Evolutionary conservation across 2,113 vertebrate genomes (phyloP), one percentile per base, ranked within the genome.

Genomic region (Hippoglossus stenolepis): DNA sequence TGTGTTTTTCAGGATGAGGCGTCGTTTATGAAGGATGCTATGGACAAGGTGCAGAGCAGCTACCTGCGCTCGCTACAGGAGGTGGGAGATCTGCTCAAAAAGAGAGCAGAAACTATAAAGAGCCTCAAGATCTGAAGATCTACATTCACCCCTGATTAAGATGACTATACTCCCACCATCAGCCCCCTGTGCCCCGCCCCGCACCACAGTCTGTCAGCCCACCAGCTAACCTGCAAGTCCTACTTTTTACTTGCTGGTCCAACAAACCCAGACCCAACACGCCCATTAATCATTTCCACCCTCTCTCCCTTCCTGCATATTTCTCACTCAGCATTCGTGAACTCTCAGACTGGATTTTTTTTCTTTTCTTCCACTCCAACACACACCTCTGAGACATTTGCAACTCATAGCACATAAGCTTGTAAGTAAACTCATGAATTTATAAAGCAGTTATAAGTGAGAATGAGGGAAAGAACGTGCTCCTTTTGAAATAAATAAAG

Each of bases 51-150:
- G 69, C 97, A 97, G 91, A 97, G 92, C 95, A 99, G 98, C 92
- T 98, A 97, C 92, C 94, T 97, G 85, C 97, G 96, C 68, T 98
- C 98, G 3, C 91, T 99, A 89, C 97, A 98, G 92, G 98, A 99
- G 92, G 93, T 95, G 45, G 96, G 96, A 70, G 97, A 99, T 57
- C 95, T 99, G 84, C 95, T 99, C 83, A 97, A 93, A 92, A 99
- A 97, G 93, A 96, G 97, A 95, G 95, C 96, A 0, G 97, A 99
- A 83, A 95, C 95, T 58, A 90, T 98, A 83, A 98, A 97, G 91
- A 97, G 94, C 92, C 94, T 99, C 79, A 99, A 97, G 94, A 96
- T 99, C 90, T 99, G 94, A 97, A 56, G 20, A 1, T 54, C 75
- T 59, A 40, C 73, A 47, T 40, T n/a, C 63, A 45, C 66, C 54